Percentiles rank a stretch among this genome's conserved stretches.
These are phyloP conservation scores for Sebastes fasciatus DNA, from an alignment of 2,113 vertebrate genomes.

Conservation along the genomic window DNA sequence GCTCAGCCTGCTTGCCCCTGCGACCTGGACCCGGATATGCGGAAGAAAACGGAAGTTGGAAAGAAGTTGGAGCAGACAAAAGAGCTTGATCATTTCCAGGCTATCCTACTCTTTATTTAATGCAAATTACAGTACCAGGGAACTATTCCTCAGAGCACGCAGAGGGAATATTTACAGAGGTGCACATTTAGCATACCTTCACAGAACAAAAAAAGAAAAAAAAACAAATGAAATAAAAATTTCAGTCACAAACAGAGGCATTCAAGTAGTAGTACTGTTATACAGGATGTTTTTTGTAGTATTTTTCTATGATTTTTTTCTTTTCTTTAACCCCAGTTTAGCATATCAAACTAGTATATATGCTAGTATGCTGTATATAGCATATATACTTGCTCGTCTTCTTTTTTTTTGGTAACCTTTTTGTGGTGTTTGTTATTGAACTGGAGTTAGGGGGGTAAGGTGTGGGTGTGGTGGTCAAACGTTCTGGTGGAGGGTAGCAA, in stretches of 20 bases:
- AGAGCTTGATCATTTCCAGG: constrained; percentile 91
- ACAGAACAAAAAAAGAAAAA: constrained; percentile 91
- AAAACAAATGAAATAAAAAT: constrained; percentile 91
- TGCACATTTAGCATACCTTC: constrained; percentile 99
- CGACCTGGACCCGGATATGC: too few species aligned
- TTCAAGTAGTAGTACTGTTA: constrained; percentile 99
- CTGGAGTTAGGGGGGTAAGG: constrained; percentile 67
- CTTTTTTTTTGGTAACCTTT: constrained; percentile 83
- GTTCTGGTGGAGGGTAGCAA: constrained; percentile 66
- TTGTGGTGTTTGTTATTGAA: constrained; percentile 86
- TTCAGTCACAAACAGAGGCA: constrained; percentile 99
- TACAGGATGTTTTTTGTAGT: constrained; percentile 92
- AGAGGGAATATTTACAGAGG: constrained; percentile 95
- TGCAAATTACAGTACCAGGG: constrained; percentile 99
- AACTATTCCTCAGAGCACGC: constrained; percentile 99
- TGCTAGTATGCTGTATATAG: constrained; percentile 41
- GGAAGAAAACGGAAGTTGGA: too few species aligned
- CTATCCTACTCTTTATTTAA: constrained; percentile 99
- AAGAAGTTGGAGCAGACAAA: constrained; percentile 40
- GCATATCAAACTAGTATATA: constrained; percentile 71
- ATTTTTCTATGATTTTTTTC: constrained; percentile 71
- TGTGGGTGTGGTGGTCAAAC: constrained; percentile 69
- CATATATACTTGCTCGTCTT: constrained; percentile 68
- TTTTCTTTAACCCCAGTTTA: constrained; percentile 85
- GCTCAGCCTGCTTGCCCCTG: too few species aligned